These are phyloP conservation scores for Ricordea florida DNA, from an alignment of 92 coral and sea anemone genomes.

Conservation along the genomic window DNA sequence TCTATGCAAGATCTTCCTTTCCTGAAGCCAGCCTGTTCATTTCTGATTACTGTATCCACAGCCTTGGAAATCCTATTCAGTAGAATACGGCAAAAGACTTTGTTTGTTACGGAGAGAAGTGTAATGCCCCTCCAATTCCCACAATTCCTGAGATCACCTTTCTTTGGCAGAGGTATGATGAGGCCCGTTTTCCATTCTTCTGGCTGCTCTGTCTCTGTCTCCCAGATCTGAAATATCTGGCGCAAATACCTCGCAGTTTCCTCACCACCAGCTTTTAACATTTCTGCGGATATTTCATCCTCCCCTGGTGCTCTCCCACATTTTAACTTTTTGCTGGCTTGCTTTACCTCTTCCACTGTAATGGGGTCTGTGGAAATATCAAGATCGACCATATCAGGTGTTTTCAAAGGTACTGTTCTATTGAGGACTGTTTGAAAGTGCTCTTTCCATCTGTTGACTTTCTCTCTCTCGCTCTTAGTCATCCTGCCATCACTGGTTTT, in stretches of 20 bases:
- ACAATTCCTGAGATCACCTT: background rate
- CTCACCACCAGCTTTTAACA: background rate
- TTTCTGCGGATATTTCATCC: background rate
- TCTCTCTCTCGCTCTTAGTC: background rate
- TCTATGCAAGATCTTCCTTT: background rate
- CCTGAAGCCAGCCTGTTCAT: background rate
- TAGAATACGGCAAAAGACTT: too few species aligned
- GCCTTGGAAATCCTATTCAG: too few species aligned
- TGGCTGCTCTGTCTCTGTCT: too few species aligned
- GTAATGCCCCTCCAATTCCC: background rate
- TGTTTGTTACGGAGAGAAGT: background rate
- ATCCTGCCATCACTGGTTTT: conserved; percentile 9
- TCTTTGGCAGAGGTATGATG: too few species aligned
- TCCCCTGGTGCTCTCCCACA: background rate
- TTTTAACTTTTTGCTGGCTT: background rate
- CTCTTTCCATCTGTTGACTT: conserved; percentile 6
- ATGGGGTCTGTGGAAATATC: conserved; percentile 8
- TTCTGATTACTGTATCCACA: too few species aligned
- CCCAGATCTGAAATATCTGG: too few species aligned
- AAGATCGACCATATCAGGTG: background rate
- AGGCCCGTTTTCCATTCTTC: too few species aligned
- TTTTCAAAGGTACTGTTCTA: conserved; percentile 1
- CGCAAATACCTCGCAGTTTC: background rate
- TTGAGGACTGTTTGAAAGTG: conserved; percentile 6
- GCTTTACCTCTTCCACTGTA: background rate